Conservation (phyloP, 2,113 vertebrate genomes). For the Pandion haliaetus region DNA sequence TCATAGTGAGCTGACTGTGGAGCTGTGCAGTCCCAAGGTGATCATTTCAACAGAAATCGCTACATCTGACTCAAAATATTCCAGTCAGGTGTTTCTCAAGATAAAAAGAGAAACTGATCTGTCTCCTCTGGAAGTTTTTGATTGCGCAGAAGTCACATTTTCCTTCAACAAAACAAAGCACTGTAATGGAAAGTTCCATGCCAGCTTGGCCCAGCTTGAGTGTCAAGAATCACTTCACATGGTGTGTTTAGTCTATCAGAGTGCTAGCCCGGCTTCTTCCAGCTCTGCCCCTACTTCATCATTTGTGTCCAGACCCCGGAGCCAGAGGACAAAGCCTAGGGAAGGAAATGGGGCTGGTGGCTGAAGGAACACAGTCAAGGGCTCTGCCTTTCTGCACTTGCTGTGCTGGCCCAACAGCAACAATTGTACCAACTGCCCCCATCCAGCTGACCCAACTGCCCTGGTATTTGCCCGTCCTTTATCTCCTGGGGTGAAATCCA, state of each 20-base stretch:
- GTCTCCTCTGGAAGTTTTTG: not conserved
- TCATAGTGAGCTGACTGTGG: not conserved
- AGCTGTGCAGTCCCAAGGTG: not conserved
- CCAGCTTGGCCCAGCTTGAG: slow-evolving; percentile 10
- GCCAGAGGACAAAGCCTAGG: not conserved
- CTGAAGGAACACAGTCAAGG: not conserved
- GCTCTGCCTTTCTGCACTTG: not conserved
- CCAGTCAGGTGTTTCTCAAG: slow-evolving; percentile 29
- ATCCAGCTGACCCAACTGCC: not conserved
- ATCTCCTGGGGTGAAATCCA: not conserved
- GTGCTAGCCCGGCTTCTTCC: not conserved
- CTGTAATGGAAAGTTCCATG: slow-evolving; percentile 43
- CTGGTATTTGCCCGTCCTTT: not conserved
- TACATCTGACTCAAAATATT: slow-evolving; percentile 3
- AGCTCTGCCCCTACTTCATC: not conserved
- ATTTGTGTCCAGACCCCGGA: rapidly evolving
- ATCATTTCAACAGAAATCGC: not conserved
- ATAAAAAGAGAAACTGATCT: slow-evolving; percentile 42
- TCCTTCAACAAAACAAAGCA: slow-evolving; percentile 42
- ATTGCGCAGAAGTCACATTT: not conserved
- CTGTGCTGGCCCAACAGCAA: not conserved
- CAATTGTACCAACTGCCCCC: rapidly evolving
- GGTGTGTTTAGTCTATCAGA: slow-evolving; percentile 38
- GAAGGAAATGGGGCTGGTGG: not conserved
- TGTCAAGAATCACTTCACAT: not conserved